Percentiles rank a stretch among this genome's conserved stretches.
Evolutionary conservation across 1,140 invertebrate species (phyloP).

Genomic region (Thaumetopoea pityocampa): DNA sequence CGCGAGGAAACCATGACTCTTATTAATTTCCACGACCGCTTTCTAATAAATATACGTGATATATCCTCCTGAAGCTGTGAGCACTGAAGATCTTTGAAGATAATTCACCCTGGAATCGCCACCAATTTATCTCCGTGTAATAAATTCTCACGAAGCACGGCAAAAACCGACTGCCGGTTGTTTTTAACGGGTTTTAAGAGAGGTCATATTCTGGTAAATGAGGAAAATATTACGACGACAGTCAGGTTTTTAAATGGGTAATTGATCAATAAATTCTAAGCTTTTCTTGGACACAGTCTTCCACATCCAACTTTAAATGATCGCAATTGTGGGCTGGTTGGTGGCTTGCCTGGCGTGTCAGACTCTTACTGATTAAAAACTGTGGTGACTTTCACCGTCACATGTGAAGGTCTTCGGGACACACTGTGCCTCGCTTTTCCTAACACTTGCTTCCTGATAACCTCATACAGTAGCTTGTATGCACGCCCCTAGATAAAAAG

Average conservation of each 20-base stretch:
- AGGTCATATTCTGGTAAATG: background rate
- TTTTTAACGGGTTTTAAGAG: constrained; percentile 7
- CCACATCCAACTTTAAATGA: too few species aligned
- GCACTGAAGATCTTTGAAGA: constrained; percentile 3
- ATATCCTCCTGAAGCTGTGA: too few species aligned
- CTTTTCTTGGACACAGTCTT: too few species aligned
- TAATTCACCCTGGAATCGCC: constrained; percentile 4
- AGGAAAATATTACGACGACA: background rate
- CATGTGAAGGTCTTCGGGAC: too few species aligned
- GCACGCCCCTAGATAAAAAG: too few species aligned
- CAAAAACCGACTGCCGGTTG: constrained; percentile 4
- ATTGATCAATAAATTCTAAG: background rate
- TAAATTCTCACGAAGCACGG: constrained; percentile 9
- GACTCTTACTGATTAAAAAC: too few species aligned
- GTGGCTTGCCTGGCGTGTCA: too few species aligned
- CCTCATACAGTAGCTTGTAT: too few species aligned
- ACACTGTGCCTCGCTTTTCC: too few species aligned
- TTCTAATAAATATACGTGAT: background rate
- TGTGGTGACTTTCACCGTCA: too few species aligned
- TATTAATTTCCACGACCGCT: background rate
- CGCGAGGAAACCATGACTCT: background rate
- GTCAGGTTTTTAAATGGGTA: background rate
- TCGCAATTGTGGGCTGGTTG: too few species aligned
- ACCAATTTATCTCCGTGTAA: constrained; percentile 3
- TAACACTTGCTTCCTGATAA: too few species aligned